phyloP scores from a whole-genome alignment of 2,113 vertebrate genomes.

The Chloroceryle aenea region DNA sequence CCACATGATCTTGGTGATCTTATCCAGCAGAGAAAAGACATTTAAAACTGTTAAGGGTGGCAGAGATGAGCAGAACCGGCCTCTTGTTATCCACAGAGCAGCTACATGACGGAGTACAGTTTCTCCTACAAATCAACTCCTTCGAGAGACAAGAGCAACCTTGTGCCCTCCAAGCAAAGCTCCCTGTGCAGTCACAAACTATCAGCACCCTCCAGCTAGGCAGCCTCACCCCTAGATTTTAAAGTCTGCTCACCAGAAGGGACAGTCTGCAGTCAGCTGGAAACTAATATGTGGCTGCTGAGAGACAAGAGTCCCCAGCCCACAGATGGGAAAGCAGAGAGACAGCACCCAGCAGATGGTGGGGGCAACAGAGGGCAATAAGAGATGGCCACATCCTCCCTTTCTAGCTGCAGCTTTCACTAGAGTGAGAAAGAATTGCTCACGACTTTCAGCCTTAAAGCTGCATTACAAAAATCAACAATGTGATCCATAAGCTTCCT shows the following conservation, averaged over 20 bases:
- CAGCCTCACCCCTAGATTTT: not conserved
- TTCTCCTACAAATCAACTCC: not conserved
- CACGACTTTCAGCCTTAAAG: not conserved
- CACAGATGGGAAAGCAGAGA: constrained; percentile 40
- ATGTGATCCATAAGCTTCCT: not conserved
- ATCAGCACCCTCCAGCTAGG: not conserved
- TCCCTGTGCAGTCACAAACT: not conserved
- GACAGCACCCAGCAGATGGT: constrained; percentile 25
- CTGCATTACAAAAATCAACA: not conserved
- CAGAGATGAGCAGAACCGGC: not conserved
- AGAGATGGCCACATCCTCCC: not conserved
- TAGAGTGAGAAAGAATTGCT: not conserved
- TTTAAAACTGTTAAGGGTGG: not conserved
- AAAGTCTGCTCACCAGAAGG: not conserved
- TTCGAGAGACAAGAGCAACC: not conserved
- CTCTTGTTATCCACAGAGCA: not conserved
- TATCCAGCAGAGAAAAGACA: not conserved
- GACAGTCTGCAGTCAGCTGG: constrained; percentile 9
- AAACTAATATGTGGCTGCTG: not conserved
- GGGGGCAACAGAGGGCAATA: not conserved
- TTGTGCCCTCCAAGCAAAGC: not conserved
- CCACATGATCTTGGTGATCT: not conserved
- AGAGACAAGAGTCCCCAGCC: not conserved
- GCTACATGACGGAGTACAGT: not conserved
- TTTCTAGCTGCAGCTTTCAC: not conserved